A percentile compares a stretch with the other conserved stretches of the same genome.
These are phyloP conservation scores for Steatornis caripensis DNA, from an alignment of 2,113 vertebrate genomes.

Conservation along the genomic window DNA sequence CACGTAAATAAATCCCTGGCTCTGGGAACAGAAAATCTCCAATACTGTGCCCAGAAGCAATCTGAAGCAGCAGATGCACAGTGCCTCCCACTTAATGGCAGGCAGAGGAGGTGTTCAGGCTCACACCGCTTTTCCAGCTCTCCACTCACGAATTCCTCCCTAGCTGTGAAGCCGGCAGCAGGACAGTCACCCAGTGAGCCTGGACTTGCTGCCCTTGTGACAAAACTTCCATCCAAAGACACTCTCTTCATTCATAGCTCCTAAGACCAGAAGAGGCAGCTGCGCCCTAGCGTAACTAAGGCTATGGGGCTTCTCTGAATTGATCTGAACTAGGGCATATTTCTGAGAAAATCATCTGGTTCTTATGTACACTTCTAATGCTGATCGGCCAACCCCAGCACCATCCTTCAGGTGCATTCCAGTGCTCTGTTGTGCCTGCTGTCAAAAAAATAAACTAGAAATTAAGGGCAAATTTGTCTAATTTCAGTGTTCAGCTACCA, in stretches of 20 bases:
- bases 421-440: neutral
- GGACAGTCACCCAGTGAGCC: neutral
- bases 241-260: neutral
- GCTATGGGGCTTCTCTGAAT: neutral
- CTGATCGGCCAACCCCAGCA: neutral
- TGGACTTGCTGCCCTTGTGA: neutral
- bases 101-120: neutral
- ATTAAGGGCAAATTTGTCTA: neutral
- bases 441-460: neutral
- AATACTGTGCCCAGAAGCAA: neutral
- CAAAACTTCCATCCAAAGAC: neutral
- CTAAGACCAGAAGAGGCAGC: neutral
- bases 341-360: neutral
- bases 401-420: rapidly evolving
- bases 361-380: neutral
- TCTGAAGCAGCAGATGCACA: neutral
- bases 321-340: neutral
- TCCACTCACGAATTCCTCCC: neutral
- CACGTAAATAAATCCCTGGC: neutral
- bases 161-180: rapidly evolving
- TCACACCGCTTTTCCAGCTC: neutral
- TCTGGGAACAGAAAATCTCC: neutral
- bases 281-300: neutral
- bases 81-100: neutral
- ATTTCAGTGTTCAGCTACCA: neutral